Evolutionary conservation across 2,113 vertebrate genomes (phyloP).

Genomic region (Phoenicopterus ruber): DNA sequence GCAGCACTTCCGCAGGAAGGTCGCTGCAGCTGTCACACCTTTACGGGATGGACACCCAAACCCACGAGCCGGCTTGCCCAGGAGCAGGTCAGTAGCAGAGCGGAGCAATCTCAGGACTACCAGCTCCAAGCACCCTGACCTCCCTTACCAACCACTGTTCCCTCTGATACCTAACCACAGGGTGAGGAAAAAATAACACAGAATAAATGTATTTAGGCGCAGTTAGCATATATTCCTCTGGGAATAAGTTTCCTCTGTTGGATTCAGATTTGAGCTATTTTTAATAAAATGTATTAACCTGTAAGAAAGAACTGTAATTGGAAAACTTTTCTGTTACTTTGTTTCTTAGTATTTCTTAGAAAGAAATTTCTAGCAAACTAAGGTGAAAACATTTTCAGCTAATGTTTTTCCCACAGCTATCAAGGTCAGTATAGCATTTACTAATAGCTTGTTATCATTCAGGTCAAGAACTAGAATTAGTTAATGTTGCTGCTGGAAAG

Average conservation of each 20-base stretch:
- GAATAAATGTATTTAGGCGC: neutral
- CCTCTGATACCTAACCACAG: neutral
- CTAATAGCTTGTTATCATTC: slow-evolving; percentile 44
- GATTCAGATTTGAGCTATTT: slow-evolving; percentile 38
- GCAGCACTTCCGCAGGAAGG: neutral
- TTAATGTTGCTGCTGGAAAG: slow-evolving; percentile 21
- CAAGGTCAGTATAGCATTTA: neutral
- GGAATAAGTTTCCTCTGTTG: slow-evolving; percentile 3
- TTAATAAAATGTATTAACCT: slow-evolving; percentile 25
- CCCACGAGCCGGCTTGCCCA: neutral
- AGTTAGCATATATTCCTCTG: neutral
- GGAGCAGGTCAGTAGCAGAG: neutral
- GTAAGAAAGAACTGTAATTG: slow-evolving; percentile 26
- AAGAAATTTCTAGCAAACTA: slow-evolving; percentile 6
- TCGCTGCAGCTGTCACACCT: neutral
- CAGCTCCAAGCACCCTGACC: neutral
- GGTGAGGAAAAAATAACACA: neutral
- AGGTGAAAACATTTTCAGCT: slow-evolving; percentile 26
- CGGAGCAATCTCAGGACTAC: neutral
- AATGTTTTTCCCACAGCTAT: neutral
- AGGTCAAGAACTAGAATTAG: slow-evolving; percentile 37
- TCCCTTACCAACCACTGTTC: neutral
- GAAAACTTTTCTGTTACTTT: neutral
- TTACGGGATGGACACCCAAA: neutral
- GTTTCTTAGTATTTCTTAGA: neutral